phyloP scores from a whole-genome alignment of 2,888 invertebrate genomes.

The Adela reaumurella region DNA sequence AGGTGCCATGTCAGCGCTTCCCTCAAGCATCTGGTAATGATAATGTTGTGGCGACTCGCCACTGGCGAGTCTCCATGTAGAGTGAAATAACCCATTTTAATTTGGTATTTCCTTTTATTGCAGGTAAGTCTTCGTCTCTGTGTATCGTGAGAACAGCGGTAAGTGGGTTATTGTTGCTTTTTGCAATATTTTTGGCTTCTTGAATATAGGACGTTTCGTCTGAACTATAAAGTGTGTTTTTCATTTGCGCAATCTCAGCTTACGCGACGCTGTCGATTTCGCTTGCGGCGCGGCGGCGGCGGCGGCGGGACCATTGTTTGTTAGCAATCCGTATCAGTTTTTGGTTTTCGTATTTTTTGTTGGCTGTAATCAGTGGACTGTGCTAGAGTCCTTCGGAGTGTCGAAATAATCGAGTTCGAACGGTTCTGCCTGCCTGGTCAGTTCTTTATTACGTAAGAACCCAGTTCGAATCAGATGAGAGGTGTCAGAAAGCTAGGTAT shows the following conservation, averaged over 20 bases:
- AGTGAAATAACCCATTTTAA: not conserved
- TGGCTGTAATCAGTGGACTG: not conserved
- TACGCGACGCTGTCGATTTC: not conserved
- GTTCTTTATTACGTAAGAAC: too few relatives aligned
- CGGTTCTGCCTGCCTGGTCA: too few relatives aligned
- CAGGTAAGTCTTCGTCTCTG: not conserved
- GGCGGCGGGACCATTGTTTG: not conserved
- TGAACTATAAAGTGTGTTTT: not conserved
- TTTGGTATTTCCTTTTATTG: not conserved
- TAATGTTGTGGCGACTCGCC: too few relatives aligned
- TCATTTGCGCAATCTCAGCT: not conserved
- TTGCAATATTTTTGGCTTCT: not conserved
- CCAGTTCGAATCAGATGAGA: too few relatives aligned
- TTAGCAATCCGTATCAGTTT: not conserved
- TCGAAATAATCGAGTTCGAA: not conserved
- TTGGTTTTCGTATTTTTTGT: not conserved
- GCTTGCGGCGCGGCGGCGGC: too few relatives aligned
- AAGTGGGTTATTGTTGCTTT: not conserved
- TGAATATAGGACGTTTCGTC: not conserved
- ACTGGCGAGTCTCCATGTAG: too few relatives aligned
- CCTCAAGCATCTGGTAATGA: too few relatives aligned
- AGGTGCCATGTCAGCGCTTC: too few relatives aligned
- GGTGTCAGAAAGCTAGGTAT: too few relatives aligned
- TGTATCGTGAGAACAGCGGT: not conserved
- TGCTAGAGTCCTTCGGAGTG: not conserved